Base-by-base conservation (phyloP, 2,797 vertebrate species). In the Phoxinus dragarum region DNA sequence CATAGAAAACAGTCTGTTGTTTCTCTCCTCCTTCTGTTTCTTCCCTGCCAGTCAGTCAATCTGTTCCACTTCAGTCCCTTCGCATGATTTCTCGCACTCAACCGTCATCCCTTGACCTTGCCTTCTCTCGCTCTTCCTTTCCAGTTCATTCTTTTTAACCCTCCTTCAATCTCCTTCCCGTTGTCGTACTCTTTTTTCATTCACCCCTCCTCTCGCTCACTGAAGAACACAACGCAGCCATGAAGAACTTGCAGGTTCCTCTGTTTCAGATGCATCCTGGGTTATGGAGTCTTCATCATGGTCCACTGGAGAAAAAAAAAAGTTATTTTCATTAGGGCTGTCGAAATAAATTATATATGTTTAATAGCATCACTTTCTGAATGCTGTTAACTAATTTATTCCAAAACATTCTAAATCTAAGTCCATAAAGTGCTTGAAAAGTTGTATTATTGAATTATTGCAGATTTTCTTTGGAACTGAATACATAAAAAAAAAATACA, bases 221-320 rank as follows among this genome's bases (percentile, higher is more conserved):
- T 96, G 95, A 81, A 96, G 92, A 89, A 92, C 79, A 44, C 96
- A 96, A 82, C 94, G 94, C 19, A 93, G 76, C 95, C 95, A 95
- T 8, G 92, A 91, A 31, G 86, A 87, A 3, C 90, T 91, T 73
- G 89, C 34, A 2, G 92, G 89, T 87, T 87, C 92, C 67, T 86
- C 86, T 31, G 52, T 52, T 6, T 91, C 92, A 49, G 90, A 80
- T 19, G 52, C 86, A 6, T 75, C 85, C 2, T 72, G 90, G 36
- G 87, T 44, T 42, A 7, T 82, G 9, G 75, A 61, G 88, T 90
- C 90, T 80, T 87, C 92, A 7, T 92, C 85, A 4, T 90, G 78
- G 4, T 90, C 87, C n/a, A 73, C 73, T 49, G n/a, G 44, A n/a
- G 44, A 31, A 16, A 38, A 12, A 27, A 27, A 80, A 23, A 21